These are phyloP conservation scores for Entomobrya proxima DNA, from an alignment of 2,888 invertebrate genomes.

Conservation along the genomic window DNA sequence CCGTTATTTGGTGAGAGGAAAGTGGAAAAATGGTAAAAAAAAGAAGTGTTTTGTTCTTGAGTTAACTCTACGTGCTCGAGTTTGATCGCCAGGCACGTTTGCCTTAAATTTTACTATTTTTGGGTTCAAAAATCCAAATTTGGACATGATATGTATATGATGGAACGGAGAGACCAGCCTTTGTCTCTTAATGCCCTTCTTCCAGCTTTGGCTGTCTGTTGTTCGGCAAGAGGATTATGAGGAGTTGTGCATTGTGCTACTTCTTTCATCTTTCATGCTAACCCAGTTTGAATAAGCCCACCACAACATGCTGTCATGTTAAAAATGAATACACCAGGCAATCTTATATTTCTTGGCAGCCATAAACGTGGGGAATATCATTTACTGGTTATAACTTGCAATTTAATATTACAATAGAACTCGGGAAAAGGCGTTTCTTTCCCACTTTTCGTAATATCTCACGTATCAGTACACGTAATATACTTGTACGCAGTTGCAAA, in stretches of 20 bases:
- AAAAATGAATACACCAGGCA: not conserved
- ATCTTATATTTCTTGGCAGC: not conserved
- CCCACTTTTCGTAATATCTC: too few relatives aligned
- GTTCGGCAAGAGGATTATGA: not conserved
- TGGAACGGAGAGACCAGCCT: not conserved
- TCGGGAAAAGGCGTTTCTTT: too few relatives aligned
- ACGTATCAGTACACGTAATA: too few relatives aligned
- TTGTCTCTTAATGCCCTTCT: not conserved
- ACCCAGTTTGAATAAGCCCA: not conserved
- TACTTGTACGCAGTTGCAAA: too few relatives aligned
- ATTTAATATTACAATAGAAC: too few relatives aligned
- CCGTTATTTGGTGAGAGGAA: too few relatives aligned
- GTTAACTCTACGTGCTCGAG: constrained; percentile 9
- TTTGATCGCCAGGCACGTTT: constrained; percentile 30
- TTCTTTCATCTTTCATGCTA: not conserved
- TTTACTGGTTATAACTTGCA: too few relatives aligned
- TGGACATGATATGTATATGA: constrained; percentile 3
- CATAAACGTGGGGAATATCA: too few relatives aligned
- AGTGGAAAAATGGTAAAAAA: not conserved
- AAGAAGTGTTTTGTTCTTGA: not conserved
- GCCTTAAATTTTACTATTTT: constrained; percentile 15
- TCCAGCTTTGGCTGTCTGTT: not conserved
- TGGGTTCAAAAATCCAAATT: too few relatives aligned
- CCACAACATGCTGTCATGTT: not conserved
- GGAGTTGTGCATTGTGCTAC: constrained; percentile 6